Evolutionary conservation across 92 coral and sea anemone species (phyloP), one percentile per base, ranked within the genome.

Genomic region (Porites rus): DNA sequence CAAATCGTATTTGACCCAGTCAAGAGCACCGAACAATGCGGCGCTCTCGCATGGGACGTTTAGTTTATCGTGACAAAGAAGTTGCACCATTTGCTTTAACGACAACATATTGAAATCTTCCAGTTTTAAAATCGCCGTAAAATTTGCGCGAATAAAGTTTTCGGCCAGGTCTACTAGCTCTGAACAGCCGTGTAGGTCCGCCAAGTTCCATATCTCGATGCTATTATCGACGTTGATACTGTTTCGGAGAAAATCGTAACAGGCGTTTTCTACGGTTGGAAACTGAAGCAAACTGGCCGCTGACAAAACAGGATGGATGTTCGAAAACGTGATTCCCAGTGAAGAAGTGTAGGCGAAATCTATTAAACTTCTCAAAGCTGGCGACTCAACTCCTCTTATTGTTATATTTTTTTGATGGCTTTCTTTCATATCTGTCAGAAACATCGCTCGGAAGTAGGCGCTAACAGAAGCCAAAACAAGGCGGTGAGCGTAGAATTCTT

Each of bases 391-490:
- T 38, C 90, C 97, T 58, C 87, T 89, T 56, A 97, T 93, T 28
- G 94, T 92, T 10, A 97, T 92, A 31, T 83, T 77, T 53, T 80
- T 82, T 82, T 93, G 93, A 46, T 93, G 97, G 76, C 98, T 97
- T 81, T 97, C 99, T 87, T 92, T 95, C 98, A 97, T 95, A 79
- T 95, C 98, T 9, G 98, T 92, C 74, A 97, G 81, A 92, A 97
- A 97, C 99, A 97, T 97, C 14, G 99, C 99, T 25, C 98, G 86
- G 56, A 97, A 97, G 21, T 97, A 97, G 28, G 94, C 96, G 69
- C 98, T 95, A 20, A 92, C 95, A 17, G 99, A 93, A 56, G 99
- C 98, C 70, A 97, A 76, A 22, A 97, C 98, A 1, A 97, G 89
- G 51, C 92, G 90, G 70, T 97, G 99, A 24, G 95, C 96, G n/a